Evolutionary conservation across 2,113 vertebrate species (phyloP).

Genomic region (Guaruba guarouba): DNA sequence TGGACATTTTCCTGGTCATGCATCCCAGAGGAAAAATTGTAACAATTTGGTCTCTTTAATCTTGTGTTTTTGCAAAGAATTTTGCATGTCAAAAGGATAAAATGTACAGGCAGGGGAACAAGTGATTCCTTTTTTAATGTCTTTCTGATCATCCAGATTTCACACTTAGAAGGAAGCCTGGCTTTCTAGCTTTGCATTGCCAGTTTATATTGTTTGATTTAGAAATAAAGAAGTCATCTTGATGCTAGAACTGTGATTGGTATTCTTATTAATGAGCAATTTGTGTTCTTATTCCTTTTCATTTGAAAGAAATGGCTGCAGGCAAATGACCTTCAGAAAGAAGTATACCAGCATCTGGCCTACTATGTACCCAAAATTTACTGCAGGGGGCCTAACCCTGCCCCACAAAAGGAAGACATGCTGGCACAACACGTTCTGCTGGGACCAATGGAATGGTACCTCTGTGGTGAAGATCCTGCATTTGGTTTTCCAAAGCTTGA

Average conservation of each 20-base stretch:
- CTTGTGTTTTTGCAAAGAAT: background rate
- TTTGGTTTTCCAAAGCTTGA: slow-evolving; percentile 87
- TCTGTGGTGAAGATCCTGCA: slow-evolving; percentile 89
- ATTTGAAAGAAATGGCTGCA: slow-evolving; percentile 87
- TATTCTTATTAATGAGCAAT: background rate
- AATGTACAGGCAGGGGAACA: background rate
- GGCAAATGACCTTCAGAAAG: slow-evolving; percentile 84
- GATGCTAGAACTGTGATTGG: background rate
- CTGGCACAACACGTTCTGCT: slow-evolving; percentile 87
- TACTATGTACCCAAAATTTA: slow-evolving; percentile 91
- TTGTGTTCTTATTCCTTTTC: slow-evolving; percentile 34
- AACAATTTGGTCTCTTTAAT: background rate
- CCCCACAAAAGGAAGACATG: slow-evolving; percentile 88
- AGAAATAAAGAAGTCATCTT: background rate
- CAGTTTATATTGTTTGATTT: background rate
- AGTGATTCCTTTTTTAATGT: background rate
- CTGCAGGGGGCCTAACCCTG: slow-evolving; percentile 87
- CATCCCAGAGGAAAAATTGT: background rate
- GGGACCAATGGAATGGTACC: slow-evolving; percentile 93
- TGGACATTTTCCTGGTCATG: background rate
- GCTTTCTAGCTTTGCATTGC: background rate
- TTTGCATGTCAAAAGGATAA: background rate
- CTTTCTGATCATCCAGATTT: background rate
- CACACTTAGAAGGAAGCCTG: background rate
- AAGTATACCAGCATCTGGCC: slow-evolving; percentile 89